Evolutionary conservation across 2,888 invertebrate genomes (phyloP).

Genomic region (Abrostola tripartita): DNA sequence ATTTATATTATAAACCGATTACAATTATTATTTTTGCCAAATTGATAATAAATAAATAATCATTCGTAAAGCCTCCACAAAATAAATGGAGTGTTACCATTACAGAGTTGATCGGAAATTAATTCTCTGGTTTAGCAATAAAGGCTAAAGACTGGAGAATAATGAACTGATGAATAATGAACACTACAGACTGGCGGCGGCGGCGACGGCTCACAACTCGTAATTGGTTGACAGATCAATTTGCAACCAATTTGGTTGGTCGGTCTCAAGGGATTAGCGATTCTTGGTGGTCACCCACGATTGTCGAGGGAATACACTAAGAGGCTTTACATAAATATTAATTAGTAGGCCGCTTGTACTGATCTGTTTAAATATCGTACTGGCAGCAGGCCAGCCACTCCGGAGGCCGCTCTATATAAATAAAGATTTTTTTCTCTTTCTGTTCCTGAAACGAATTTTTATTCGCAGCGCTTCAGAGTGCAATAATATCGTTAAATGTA

Average conservation of each 20-base stretch:
- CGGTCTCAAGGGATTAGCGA: constrained; percentile 45
- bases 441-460: constrained; percentile 9
- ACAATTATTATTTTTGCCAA: neutral
- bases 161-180: constrained; percentile 46
- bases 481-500: constrained; percentile 9
- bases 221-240: constrained; percentile 53
- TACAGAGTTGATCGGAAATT: constrained; percentile 40
- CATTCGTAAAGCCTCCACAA: constrained; percentile 31
- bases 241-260: constrained; percentile 43
- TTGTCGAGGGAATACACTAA: constrained; percentile 14
- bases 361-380: constrained; percentile 4
- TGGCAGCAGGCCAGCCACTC: constrained; percentile 7
- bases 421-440: neutral
- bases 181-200: constrained; percentile 20
- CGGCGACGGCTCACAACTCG: constrained; percentile 16
- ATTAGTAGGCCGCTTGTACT: constrained; percentile 15
- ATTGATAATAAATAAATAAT: constrained; percentile 3
- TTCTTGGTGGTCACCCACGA: constrained; percentile 44
- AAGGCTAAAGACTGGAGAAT: constrained; percentile 24
- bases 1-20: neutral
- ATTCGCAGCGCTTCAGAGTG: constrained; percentile 2
- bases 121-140: constrained; percentile 41
- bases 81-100: constrained; percentile 41
- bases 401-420: neutral
- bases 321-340: constrained; percentile 25